Base-by-base conservation (phyloP, 92 coral and sea anemone species). In the Porites evermanni region DNA sequence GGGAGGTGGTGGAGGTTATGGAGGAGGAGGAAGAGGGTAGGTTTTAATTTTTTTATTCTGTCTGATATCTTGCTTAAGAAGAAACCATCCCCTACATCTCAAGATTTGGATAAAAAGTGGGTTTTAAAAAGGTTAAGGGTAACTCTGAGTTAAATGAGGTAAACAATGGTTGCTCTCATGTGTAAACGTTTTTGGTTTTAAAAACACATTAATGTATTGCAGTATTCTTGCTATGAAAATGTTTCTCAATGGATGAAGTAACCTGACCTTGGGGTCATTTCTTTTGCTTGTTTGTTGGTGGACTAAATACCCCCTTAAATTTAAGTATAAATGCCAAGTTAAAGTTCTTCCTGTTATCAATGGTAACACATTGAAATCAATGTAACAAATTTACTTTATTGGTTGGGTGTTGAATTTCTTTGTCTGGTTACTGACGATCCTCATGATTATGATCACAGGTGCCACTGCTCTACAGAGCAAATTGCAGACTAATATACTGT, bases 1-100 rank as follows among this genome's bases (percentile, higher is more conserved):
- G 29, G 85, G 91, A 2, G 78, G 92, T 7, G 82, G 92, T 13
- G 88, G 90, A 68, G 91, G 87, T 63, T 75, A 84, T 24, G 65
- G 89, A 56, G 77, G 83, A 5, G 89, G 89, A 24, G 90, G 81
- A 29, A 83, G 95, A 72, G 88, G 88, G 88, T 85, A 85, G 82
- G 88, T 85, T 76, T 70, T 4, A 38, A 66, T 54, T 85, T 85
- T 38, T 38, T 77, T 83, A 47, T 69, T 77, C 12, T 74, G 17
- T 64, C 51, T 26, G 66, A 56, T 54, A 0, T 8, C 21, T 53
- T 2, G 29, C 0, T 60, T 21, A 6, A 20, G 65, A 70, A 19
- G 47, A 8, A 64, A 23, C 44, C 44, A 26, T 16, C 5, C 8
- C 68, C 2, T 26, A 67, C 12, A 58, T 56, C 16, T 56, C 24